Percentiles rank a stretch among this genome's conserved stretches.
phyloP scores from a whole-genome alignment of 2,113 vertebrate genomes.

The Microcebus tavaratra region DNA sequence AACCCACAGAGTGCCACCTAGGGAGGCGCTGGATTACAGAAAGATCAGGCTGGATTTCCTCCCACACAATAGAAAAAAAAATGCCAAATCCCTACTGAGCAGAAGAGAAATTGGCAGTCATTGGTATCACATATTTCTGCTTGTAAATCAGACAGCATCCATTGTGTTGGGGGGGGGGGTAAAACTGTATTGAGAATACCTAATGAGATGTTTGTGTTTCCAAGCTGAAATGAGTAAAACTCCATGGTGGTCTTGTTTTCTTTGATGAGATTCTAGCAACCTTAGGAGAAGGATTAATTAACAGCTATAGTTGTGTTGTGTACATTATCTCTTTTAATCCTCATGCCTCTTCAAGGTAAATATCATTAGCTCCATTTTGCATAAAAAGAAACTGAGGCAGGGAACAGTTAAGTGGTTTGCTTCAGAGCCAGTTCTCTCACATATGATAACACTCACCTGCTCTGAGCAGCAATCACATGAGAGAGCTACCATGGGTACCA shows the following conservation, averaged over 20 bases:
- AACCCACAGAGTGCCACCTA: neutral
- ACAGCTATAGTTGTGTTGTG: neutral
- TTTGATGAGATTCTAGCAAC: neutral
- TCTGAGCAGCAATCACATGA: neutral
- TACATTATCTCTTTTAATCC: neutral
- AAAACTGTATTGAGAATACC: neutral
- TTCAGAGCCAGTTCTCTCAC: neutral
- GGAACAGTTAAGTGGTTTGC: neutral
- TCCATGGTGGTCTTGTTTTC: neutral
- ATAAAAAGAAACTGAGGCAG: neutral
- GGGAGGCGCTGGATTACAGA: neutral
- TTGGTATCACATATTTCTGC: slow-evolving; percentile 1
- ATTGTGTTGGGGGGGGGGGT: neutral
- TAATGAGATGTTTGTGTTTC: slow-evolving; percentile 12
- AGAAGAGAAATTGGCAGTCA: slow-evolving; percentile 44
- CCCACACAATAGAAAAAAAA: neutral
- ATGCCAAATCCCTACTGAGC: neutral
- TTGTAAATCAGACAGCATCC: slow-evolving; percentile 32
- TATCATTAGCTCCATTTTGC: neutral
- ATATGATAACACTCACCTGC: neutral
- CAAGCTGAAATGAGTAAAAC: neutral
- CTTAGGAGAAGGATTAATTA: slow-evolving; percentile 32
- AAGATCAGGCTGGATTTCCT: slow-evolving; percentile 3
- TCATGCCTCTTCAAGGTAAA: neutral
- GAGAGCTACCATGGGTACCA: neutral